Evolutionary conservation across 35 echinoderm and acorn worm genomes (phyloP).

Genomic region (Ophioderma brevispina): DNA sequence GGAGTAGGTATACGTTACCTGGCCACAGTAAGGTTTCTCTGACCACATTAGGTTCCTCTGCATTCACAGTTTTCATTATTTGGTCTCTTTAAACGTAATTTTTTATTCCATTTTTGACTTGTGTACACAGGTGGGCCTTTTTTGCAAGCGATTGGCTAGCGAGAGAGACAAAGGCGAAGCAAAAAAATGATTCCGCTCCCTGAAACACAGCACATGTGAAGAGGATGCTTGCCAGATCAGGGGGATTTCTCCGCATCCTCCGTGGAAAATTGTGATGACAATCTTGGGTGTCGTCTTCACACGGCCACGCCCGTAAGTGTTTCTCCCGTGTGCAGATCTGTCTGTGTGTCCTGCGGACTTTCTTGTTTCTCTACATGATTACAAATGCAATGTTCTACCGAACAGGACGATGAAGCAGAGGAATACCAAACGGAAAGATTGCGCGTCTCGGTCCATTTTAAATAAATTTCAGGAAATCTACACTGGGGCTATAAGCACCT

Average conservation of each 20-base stretch:
- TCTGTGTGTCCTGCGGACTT: constrained; percentile 61
- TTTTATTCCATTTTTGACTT: background rate
- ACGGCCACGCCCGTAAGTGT: constrained; percentile 51
- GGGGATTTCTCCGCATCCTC: constrained; percentile 43
- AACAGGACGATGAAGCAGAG: constrained; percentile 1
- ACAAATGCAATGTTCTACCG: constrained; percentile 92
- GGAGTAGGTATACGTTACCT: too few species aligned
- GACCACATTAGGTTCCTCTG: too few species aligned
- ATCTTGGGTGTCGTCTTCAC: constrained; percentile 93
- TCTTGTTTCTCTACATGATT: constrained; percentile 82
- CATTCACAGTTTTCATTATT: too few species aligned
- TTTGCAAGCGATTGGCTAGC: constrained; percentile 57
- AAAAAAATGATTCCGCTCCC: constrained; percentile 1
- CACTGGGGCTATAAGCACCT: background rate
- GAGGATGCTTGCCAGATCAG: constrained; percentile 17
- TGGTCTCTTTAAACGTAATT: too few species aligned
- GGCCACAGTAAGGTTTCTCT: too few species aligned
- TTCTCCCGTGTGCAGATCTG: constrained; percentile 74
- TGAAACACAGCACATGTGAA: constrained; percentile 45
- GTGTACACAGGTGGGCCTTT: constrained; percentile 46
- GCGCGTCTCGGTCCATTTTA: background rate
- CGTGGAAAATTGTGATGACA: constrained; percentile 71
- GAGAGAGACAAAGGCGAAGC: constrained; percentile 32
- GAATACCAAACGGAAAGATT: background rate
- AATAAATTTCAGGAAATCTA: background rate